These are phyloP conservation scores for Panthera tigris DNA, from an alignment of 2,113 vertebrate genomes.

Conservation along the genomic window DNA sequence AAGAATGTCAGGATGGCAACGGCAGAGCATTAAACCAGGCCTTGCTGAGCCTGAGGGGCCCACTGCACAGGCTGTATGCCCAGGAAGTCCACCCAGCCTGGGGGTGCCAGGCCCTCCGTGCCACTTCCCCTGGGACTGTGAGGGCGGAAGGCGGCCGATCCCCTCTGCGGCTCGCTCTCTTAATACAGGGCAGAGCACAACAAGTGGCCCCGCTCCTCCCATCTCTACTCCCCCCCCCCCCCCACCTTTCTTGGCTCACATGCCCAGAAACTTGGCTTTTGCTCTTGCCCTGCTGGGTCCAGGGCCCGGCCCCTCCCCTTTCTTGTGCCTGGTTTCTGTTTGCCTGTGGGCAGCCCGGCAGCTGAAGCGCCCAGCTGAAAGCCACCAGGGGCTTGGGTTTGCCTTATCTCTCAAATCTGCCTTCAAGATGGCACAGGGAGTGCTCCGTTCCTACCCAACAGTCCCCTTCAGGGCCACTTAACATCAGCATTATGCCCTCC, in stretches of 20 bases:
- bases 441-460: neutral
- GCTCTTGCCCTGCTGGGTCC: neutral
- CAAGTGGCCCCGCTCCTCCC: neutral
- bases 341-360: neutral
- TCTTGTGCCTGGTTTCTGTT: neutral
- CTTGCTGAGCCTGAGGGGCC: neutral
- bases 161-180: neutral
- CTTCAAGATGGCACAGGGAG: neutral
- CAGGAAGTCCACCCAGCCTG: neutral
- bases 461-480: neutral
- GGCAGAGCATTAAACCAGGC: neutral
- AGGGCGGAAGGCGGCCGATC: neutral
- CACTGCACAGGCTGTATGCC: neutral
- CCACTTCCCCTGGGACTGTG: neutral
- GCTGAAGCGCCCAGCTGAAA: neutral
- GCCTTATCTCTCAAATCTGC: constrained; percentile 24
- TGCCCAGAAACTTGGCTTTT: constrained; percentile 48
- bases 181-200: neutral
- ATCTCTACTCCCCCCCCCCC: neutral
- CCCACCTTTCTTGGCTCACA: constrained; percentile 6
- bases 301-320: constrained; percentile 26
- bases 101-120: neutral
- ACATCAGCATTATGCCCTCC: constrained; percentile 9
- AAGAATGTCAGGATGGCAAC: neutral
- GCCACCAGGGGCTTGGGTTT: neutral